These are phyloP conservation scores for Gopherus evgoodei DNA, from an alignment of 2,113 vertebrate genomes.

Conservation along the genomic window DNA sequence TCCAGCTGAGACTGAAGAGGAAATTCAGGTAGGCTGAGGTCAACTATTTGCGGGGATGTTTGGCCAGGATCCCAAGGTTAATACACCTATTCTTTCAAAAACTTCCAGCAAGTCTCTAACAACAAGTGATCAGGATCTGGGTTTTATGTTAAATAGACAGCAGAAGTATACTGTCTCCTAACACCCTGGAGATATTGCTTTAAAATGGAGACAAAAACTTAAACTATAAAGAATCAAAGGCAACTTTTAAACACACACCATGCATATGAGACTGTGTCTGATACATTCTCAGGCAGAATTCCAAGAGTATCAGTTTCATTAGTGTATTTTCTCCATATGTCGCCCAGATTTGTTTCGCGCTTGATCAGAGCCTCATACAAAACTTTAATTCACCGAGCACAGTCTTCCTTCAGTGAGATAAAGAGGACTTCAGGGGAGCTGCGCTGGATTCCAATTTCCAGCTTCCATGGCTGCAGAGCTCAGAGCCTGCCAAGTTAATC, in stretches of 20 bases:
- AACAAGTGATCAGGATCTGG: not conserved
- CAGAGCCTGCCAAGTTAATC: not conserved
- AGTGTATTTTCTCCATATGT: not conserved
- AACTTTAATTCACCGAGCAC: not conserved
- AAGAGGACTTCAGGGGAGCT: not conserved
- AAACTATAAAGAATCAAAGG: not conserved
- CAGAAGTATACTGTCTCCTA: not conserved
- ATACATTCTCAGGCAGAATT: fast-evolving
- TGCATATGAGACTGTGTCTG: not conserved
- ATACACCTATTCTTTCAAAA: not conserved
- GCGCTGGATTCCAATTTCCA: not conserved
- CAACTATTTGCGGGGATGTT: too few species aligned
- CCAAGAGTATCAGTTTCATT: fast-evolving
- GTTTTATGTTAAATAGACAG: not conserved
- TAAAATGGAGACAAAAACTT: not conserved
- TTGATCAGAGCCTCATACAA: not conserved
- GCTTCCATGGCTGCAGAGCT: not conserved
- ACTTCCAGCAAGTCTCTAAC: too few species aligned
- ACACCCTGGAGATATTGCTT: not conserved
- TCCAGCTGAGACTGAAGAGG: not conserved
- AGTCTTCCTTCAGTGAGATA: not conserved
- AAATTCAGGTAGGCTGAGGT: not conserved
- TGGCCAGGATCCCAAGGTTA: not conserved
- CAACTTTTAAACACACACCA: not conserved
- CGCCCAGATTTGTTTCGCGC: not conserved